Percentiles rank a stretch among this genome's conserved stretches.
phyloP scores from a whole-genome alignment of 2,888 invertebrate genomes.

The Pecten maximus region DNA sequence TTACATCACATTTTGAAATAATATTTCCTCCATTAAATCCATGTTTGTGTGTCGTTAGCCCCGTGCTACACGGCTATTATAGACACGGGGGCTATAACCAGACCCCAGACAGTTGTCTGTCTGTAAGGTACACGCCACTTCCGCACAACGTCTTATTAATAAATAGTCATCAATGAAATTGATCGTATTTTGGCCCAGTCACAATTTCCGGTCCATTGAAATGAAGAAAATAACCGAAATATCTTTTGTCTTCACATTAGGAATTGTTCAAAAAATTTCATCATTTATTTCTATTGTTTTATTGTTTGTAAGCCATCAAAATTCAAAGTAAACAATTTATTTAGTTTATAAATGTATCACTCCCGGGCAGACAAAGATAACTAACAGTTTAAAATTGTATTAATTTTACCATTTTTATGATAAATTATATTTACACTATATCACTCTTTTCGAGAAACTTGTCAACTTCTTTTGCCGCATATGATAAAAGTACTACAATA shows the following conservation, averaged over 20 bases:
- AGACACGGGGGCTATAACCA: neutral
- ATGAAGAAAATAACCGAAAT: neutral
- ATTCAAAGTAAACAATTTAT: neutral
- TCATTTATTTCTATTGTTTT: neutral
- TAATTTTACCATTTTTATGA: slow-evolving; percentile 39
- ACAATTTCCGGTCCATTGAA: slow-evolving; percentile 25
- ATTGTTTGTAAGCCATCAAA: neutral
- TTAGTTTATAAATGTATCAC: neutral
- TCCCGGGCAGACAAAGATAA: slow-evolving; percentile 40
- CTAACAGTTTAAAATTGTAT: slow-evolving; percentile 37
- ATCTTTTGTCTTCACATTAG: neutral
- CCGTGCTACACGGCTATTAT: neutral
- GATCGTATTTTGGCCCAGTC: neutral
- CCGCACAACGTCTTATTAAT: neutral
- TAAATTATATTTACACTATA: slow-evolving; percentile 23
- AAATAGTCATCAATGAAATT: slow-evolving; percentile 16
- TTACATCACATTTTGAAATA: slow-evolving; percentile 19
- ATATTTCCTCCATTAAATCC: neutral
- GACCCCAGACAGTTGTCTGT: neutral
- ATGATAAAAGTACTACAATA: slow-evolving; percentile 40
- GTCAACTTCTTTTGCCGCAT: slow-evolving; percentile 39
- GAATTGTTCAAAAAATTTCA: too few relatives aligned
- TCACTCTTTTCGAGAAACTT: neutral
- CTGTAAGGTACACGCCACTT: neutral
- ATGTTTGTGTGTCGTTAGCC: neutral